Base-by-base conservation (phyloP, 2,113 vertebrate genomes). In the Pluvianellus socialis region DNA sequence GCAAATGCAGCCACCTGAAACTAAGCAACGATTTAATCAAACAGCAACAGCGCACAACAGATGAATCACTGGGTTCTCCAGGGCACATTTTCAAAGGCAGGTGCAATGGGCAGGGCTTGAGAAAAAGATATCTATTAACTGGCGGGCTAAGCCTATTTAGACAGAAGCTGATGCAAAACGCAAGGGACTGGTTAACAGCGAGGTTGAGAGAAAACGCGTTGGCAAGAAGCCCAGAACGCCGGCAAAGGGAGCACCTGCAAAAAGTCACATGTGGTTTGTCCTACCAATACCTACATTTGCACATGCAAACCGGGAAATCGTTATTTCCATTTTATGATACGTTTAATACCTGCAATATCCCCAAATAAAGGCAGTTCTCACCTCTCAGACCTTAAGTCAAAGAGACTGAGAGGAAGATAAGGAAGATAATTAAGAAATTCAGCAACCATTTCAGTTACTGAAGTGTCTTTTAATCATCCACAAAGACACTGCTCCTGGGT, bases 1-100 rank as follows among this genome's bases (percentile, higher is more conserved):
- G 42, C 73, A 97, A 95, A 97, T 30, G 70, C 94, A 94, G 94
- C 92, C 95, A 97, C 96, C 96, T 97, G 95, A 97, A 93, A 96
- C 90, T 86, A 95, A 92, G 95, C 95, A 96, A 96, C 74, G 70
- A 90, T 97, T 94, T 94, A 95, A 87, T 82, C 84, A 90, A 94
- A 94, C 44, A 91, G 87, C 90, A 94, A 81, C 62, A 87, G 73
- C 74, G 58, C 38, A 92, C 62, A 96, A 85, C 86, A 91, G 42
- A 95, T 13, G 62, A 97, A 91, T 91, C 95, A 81, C 73, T 72
- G 73, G 24, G 67, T 90, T 96, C 92, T 94, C 91, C 12, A n/a
- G 91, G 84, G 86, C 81, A 94, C 73, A 91, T 91, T 97, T 97
- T 95, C 89, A 96, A 97, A 97, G 86, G 95, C 95, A 97, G 95